These are phyloP conservation scores for Pocota personata DNA, from an alignment of 2,888 invertebrate species.

Conservation along the genomic window DNA sequence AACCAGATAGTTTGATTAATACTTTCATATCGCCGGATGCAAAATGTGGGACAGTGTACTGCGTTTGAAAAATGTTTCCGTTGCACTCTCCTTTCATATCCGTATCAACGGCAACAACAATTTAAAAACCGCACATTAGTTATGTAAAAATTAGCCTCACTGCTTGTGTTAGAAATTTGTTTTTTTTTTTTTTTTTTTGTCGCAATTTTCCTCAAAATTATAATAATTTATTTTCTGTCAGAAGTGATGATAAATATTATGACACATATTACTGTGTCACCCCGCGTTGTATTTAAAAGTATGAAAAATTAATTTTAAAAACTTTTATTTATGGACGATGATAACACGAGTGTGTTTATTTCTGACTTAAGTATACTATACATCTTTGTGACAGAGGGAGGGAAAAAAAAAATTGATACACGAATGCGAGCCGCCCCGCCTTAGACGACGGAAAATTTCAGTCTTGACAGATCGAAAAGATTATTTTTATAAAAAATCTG, in stretches of 20 bases:
- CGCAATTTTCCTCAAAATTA: neutral
- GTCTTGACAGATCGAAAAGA: slow-evolving; percentile 25
- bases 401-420: slow-evolving; percentile 20
- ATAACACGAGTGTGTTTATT: slow-evolving; percentile 60
- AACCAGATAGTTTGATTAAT: neutral
- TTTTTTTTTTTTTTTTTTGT: neutral
- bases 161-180: neutral
- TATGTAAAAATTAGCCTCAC: slow-evolving; percentile 21
- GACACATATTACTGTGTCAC: slow-evolving; percentile 48
- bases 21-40: neutral
- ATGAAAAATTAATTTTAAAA: slow-evolving; percentile 48
- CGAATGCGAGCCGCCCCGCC: neutral
- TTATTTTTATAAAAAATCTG: slow-evolving; percentile 39
- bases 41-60: slow-evolving; percentile 6
- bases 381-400: neutral
- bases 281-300: slow-evolving; percentile 34
- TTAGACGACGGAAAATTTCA: neutral
- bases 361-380: slow-evolving; percentile 11
- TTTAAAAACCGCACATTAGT: slow-evolving; percentile 4
- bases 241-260: slow-evolving; percentile 39
- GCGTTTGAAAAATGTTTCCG: slow-evolving; percentile 4
- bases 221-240: slow-evolving; percentile 54
- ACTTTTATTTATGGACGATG: slow-evolving; percentile 68
- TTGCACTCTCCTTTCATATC: neutral
- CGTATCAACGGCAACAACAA: neutral